These are phyloP conservation scores for Torymus aiolomorphi DNA, from an alignment of 2,888 invertebrate genomes.

Conservation along the genomic window DNA sequence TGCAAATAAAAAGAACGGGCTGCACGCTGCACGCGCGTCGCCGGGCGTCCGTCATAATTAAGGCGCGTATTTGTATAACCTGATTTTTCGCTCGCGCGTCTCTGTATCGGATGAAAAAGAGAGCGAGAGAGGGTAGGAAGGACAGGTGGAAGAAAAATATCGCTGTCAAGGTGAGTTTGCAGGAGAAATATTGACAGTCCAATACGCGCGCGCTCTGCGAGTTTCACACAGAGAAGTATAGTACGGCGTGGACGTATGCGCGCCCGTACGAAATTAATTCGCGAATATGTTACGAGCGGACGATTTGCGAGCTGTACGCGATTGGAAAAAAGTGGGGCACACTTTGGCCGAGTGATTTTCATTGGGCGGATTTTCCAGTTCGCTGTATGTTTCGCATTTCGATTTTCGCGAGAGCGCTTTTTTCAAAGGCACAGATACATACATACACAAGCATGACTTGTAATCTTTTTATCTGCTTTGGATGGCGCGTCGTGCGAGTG, in stretches of 20 bases:
- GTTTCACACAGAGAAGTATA: neutral
- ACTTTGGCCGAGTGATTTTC: slow-evolving; percentile 9
- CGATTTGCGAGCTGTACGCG: slow-evolving; percentile 8
- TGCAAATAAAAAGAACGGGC: slow-evolving; percentile 20
- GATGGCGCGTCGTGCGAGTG: too few species aligned
- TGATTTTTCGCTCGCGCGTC: slow-evolving; percentile 22
- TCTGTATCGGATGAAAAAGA: slow-evolving; percentile 1
- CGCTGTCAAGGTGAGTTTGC: slow-evolving; percentile 38
- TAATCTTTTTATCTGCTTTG: too few species aligned
- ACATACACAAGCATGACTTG: too few species aligned
- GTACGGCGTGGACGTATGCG: too few species aligned
- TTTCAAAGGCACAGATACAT: neutral
- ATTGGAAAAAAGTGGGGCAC: slow-evolving; percentile 3
- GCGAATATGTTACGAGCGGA: slow-evolving; percentile 17
- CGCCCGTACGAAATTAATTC: slow-evolving; percentile 46
- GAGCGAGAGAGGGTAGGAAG: too few species aligned
- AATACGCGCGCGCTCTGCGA: slow-evolving; percentile 22
- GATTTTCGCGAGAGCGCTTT: neutral
- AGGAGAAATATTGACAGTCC: slow-evolving; percentile 51
- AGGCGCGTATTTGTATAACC: slow-evolving; percentile 48
- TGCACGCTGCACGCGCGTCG: too few species aligned
- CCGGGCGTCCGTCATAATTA: slow-evolving; percentile 45
- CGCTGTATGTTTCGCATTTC: neutral
- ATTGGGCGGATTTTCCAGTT: slow-evolving; percentile 5
- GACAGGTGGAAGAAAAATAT: slow-evolving; percentile 40